Percentiles rank a stretch among this genome's conserved stretches.
These are phyloP conservation scores for Euphysa ruthae DNA, from an alignment of 30 jellyfish, hydroid and myxozoan genomes.

Conservation along the genomic window DNA sequence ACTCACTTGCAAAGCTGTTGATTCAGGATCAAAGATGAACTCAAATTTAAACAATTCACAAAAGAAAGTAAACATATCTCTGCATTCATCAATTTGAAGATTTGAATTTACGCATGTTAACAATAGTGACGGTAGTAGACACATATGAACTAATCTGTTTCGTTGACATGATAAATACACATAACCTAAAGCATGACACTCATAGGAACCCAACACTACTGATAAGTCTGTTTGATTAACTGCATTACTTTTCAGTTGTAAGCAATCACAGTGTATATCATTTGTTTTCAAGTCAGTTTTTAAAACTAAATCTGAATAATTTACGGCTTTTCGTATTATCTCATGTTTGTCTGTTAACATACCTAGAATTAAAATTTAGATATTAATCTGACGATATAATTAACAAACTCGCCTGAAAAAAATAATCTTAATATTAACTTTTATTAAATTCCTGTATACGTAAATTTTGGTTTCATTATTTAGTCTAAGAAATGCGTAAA, in stretches of 20 bases:
- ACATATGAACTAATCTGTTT: constrained; percentile 55
- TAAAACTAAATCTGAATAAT: constrained; percentile 4
- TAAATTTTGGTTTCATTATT: no score
- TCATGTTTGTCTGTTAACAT: neutral
- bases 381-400: no score
- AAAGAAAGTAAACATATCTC: neutral
- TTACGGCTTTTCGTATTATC: constrained; percentile 1
- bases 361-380: no score
- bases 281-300: neutral
- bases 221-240: neutral
- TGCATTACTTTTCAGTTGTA: neutral
- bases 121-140: constrained; percentile 36
- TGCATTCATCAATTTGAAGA: neutral
- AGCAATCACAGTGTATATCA: neutral
- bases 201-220: neutral
- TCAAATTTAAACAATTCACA: constrained; percentile 9
- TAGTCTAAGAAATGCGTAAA: no score
- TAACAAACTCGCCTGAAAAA: no score
- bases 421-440: no score
- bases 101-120: constrained; percentile 18
- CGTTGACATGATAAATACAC: constrained; percentile 57
- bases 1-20: no score
- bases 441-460: no score
- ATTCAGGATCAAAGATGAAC: constrained; percentile 34
- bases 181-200: constrained; percentile 6